Evolutionary conservation across 1,140 invertebrate species (phyloP), one percentile per base, ranked within the genome.

Genomic region (Marisa cornuarietis): DNA sequence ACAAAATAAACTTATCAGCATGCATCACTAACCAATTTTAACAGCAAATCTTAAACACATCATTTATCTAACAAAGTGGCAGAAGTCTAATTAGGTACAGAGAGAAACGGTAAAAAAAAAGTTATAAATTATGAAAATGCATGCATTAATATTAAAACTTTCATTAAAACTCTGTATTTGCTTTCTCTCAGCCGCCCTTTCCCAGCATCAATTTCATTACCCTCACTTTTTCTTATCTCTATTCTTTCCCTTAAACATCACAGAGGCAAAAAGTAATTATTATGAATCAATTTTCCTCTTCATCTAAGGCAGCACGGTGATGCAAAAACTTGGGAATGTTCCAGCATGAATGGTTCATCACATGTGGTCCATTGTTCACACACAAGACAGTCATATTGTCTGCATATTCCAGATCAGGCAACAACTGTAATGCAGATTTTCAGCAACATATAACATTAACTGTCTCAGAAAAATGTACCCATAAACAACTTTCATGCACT

Each of bases 381-480:
- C 89, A 90, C 18, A 90, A 95, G 83, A 96, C 96, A 88, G 97
- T 97, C 92, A 97, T 96, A 71, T 98, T 96, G 92, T 91, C 88
- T 13, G 88, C 88, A 83, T 92, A 93, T 10, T 90, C 84, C 62
- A 92, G 86, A 80, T 91, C 90, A 69, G 90, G 91, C 65, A 93
- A 82, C 42, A 92, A 84, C 91, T 92, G 83, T 14, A 58, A 58
- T 6, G 16, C 16, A 58, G 11, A 58, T 14, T 14, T 58, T 58
- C 54, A 58, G 16, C 54, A 58, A 42, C 31, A 42, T 42, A 42
- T 42, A 6, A 42, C 31, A 42, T 42, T 42, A 42, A 42, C 31
- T 42, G 31, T 6, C 31, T 42, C 1, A 42, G 31, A 42, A 42
- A 42, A 42, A 42, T 42, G 31, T 42, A 42, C 2, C 31, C 31